A percentile compares a stretch with the other conserved stretches of the same genome.
Evolutionary conservation across 2,113 vertebrate genomes (phyloP).

Genomic region (Holacanthus passer): DNA sequence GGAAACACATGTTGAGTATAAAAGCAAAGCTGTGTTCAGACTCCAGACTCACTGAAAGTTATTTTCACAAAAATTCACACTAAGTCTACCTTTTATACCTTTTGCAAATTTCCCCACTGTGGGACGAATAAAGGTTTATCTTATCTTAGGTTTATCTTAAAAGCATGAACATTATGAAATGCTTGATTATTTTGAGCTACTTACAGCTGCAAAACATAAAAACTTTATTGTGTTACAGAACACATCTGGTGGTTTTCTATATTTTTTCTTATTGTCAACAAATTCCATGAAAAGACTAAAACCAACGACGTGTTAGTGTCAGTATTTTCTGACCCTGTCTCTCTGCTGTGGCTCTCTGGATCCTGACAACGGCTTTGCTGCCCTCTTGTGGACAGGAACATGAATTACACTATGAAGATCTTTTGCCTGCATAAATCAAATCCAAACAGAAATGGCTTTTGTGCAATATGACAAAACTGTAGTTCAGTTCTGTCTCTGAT

Average conservation of each 20-base stretch:
- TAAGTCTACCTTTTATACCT: too few species aligned
- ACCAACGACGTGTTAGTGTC: neutral
- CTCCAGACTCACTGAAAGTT: neutral
- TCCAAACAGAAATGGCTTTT: neutral
- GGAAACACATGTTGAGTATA: neutral
- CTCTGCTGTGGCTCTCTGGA: neutral
- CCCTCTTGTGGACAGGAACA: conserved; percentile 35
- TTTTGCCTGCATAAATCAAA: neutral
- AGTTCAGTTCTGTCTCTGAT: neutral
- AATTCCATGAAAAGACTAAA: neutral
- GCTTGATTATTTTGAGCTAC: neutral
- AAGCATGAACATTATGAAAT: too few species aligned
- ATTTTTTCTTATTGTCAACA: too few species aligned
- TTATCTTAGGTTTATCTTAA: too few species aligned
- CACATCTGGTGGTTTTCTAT: neutral
- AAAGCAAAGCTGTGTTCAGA: neutral
- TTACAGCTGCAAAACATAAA: neutral
- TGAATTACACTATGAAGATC: neutral
- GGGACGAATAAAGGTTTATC: too few species aligned
- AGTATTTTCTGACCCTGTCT: neutral
- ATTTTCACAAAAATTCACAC: too few species aligned
- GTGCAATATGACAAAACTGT: neutral
- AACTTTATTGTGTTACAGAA: neutral
- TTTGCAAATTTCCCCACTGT: too few species aligned
- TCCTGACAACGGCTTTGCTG: conserved; percentile 21